Evolutionary conservation across 2,888 invertebrate species (phyloP).

Genomic region (Thereva nobilitata): DNA sequence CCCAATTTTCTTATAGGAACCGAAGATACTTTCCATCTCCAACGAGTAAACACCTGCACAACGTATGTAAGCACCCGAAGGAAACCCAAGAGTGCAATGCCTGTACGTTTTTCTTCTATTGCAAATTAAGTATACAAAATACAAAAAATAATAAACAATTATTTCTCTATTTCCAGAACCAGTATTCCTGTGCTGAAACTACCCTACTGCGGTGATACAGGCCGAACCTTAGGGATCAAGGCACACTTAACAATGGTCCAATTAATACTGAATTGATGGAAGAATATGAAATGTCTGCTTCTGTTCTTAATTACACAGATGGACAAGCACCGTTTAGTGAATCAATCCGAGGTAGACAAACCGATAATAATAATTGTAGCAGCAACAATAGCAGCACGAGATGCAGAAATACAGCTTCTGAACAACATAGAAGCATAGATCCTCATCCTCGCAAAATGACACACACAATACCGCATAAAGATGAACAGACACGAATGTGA

Average conservation of each 20-base stretch:
- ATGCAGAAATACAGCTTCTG: neutral
- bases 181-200: slow-evolving; percentile 58
- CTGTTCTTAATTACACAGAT: no score
- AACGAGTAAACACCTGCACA: slow-evolving; percentile 67
- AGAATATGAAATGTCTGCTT: no score
- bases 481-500: slow-evolving; percentile 5
- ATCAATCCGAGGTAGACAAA: no score
- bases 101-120: slow-evolving; percentile 36
- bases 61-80: slow-evolving; percentile 66
- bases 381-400: neutral
- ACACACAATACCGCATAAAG: neutral
- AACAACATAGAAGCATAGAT: neutral
- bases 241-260: neutral
- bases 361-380: no score
- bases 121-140: neutral
- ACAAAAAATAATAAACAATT: slow-evolving; percentile 5
- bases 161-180: slow-evolving; percentile 48
- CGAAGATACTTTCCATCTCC: slow-evolving; percentile 62
- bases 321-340: no score
- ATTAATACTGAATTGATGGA: no score
- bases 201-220: slow-evolving; percentile 56
- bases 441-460: slow-evolving; percentile 5
- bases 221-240: slow-evolving; percentile 13
- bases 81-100: slow-evolving; percentile 50
- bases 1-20: slow-evolving; percentile 48